Percentiles rank a stretch among this genome's conserved stretches.
Conservation (phyloP, 2,888 invertebrate species). For the Ceraclea dissimilis region DNA sequence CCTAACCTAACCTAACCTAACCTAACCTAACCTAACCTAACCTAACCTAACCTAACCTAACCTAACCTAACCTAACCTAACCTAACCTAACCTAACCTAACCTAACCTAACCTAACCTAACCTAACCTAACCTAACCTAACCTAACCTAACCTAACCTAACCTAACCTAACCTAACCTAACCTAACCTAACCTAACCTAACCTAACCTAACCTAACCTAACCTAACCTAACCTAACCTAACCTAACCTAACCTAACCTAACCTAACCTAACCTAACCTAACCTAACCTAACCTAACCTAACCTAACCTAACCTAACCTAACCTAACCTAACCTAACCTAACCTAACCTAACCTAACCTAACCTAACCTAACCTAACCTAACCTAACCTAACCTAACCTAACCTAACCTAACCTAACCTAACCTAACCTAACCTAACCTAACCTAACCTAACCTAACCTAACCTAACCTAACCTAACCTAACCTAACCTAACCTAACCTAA, state of each 20-base stretch:
- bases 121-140: slow-evolving; percentile 17
- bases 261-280: slow-evolving; percentile 14
- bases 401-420: slow-evolving; percentile 21
- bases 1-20: slow-evolving; percentile 10
- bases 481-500: slow-evolving; percentile 22
- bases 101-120: slow-evolving; percentile 18
- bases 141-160: slow-evolving; percentile 19
- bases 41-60: slow-evolving; percentile 25
- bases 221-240: slow-evolving; percentile 8
- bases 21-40: slow-evolving; percentile 24
- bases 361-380: slow-evolving; percentile 21
- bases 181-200: slow-evolving; percentile 13
- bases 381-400: slow-evolving; percentile 20
- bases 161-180: slow-evolving; percentile 13
- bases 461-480: slow-evolving; percentile 21
- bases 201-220: slow-evolving; percentile 13
- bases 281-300: slow-evolving; percentile 21
- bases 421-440: slow-evolving; percentile 21
- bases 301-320: slow-evolving; percentile 20
- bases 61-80: slow-evolving; percentile 26
- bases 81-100: slow-evolving; percentile 23
- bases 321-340: slow-evolving; percentile 23
- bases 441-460: slow-evolving; percentile 21
- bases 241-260: slow-evolving; percentile 12
- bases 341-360: slow-evolving; percentile 19